Base-by-base conservation (phyloP, 2,888 invertebrate genomes). In the Drosophila ezoana region DNA sequence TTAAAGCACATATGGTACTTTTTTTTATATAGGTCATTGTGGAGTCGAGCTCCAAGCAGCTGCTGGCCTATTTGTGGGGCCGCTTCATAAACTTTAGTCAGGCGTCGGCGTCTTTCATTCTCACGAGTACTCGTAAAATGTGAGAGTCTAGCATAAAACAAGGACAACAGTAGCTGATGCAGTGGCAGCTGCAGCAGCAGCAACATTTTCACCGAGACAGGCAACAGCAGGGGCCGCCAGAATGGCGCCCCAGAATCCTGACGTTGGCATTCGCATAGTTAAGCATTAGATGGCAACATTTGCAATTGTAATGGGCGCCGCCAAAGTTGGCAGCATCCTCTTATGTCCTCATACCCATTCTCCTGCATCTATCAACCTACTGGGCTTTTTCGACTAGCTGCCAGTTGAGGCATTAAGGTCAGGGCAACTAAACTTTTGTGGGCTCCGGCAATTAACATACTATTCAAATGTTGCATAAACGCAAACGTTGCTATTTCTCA, bases 231-330 rank as follows among this genome's bases (percentile, higher is more conserved):
- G 6, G 32, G 74, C 61, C 89, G 85, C 81, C 76, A 76, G 79
- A 44, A 70, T 70, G 82, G 70, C 82, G 89, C 84, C 69, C 67
- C 74, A 78, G 74, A 53, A 67, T 80, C 72, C 78, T 77, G 73
- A 14, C 57, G 53, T 51, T 59, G 54, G 40, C 77, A 58, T 70
- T 28, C 53, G 53, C 78, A 67, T 71, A 78, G 81, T 87, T 73
- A 60, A 68, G 60, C 87, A 81, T 81, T 81, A 68, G 83, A 74
- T 74, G 86, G 83, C 86, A 76, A 64, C 76, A 85, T 85, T 85
- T 85, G 88, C 85, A 85, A 85, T 85, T 85, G 88, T 85, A 85
- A 89, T 85, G 77, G 62, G 64, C 58, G 67, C 57, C 58, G 64
- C 62, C 75, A 45, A 57, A 56, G 56, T 72, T 72, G 65, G 62